Percentiles rank a stretch among this genome's conserved stretches.
These are phyloP conservation scores for Cepphus grylle DNA, from an alignment of 2,113 vertebrate species.

Conservation along the genomic window DNA sequence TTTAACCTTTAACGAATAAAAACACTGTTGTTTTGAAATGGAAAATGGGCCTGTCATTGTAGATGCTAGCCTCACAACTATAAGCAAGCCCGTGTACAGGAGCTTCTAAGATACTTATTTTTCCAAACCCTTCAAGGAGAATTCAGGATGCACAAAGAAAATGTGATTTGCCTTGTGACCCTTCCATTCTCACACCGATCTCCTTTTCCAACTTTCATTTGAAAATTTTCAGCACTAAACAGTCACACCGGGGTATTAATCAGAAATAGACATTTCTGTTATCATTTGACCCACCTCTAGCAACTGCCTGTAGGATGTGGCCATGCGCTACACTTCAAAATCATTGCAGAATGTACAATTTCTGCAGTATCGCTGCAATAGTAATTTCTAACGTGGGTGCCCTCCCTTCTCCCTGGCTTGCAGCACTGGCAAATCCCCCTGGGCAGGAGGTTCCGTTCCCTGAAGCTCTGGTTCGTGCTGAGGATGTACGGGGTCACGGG, in stretches of 20 bases:
- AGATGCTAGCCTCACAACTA: background rate
- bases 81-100: background rate
- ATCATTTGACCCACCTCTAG: background rate
- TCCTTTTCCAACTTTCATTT: background rate
- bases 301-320: background rate
- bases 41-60: background rate
- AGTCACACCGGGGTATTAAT: background rate
- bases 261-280: background rate
- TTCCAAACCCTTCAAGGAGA: background rate
- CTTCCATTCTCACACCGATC: background rate
- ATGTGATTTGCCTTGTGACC: background rate
- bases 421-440: conserved; percentile 98
- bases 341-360: background rate
- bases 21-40: background rate
- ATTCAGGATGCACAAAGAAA: background rate
- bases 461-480: conserved; percentile 98
- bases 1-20: background rate
- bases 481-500: conserved; percentile 87
- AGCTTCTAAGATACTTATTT: background rate
- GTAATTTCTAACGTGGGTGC: background rate
- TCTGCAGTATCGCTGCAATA: background rate
- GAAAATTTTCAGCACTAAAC: background rate
- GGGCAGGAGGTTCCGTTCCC: conserved; percentile 91
- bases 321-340: fast-evolving
- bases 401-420: background rate